phyloP scores from a whole-genome alignment of 1,140 invertebrate genomes.

The Meloidogyne hapla region DNA sequence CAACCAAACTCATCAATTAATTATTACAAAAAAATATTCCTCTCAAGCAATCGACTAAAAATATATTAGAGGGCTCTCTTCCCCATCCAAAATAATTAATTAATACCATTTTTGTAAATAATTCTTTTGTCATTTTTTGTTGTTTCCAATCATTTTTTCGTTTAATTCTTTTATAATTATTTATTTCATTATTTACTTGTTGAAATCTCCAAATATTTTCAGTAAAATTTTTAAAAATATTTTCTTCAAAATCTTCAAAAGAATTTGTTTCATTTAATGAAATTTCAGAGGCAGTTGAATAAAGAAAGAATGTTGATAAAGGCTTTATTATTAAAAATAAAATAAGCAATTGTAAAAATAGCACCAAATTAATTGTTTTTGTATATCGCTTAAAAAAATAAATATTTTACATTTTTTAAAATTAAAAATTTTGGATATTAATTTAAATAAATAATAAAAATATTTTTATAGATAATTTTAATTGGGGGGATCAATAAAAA shows the following conservation, averaged over 20 bases:
- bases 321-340: background rate
- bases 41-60: no score
- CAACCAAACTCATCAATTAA: no score
- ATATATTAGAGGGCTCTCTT: no score
- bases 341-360: background rate
- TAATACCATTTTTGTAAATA: background rate
- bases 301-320: constrained; percentile 1
- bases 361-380: background rate
- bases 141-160: background rate
- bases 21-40: no score
- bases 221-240: constrained; percentile 7
- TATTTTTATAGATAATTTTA: no score
- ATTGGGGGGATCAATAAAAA: no score
- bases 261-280: background rate
- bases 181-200: background rate
- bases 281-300: constrained; percentile 5
- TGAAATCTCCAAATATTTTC: background rate
- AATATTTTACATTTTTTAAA: no score
- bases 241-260: constrained; percentile 6
- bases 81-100: no score
- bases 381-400: no score
- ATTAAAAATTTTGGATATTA: no score
- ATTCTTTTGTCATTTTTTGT: background rate
- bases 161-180: background rate
- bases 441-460: no score